Evolutionary conservation across 2,797 vertebrate species (phyloP), one percentile per base, ranked within the genome.

Genomic region (Phylloscopus collybita): DNA sequence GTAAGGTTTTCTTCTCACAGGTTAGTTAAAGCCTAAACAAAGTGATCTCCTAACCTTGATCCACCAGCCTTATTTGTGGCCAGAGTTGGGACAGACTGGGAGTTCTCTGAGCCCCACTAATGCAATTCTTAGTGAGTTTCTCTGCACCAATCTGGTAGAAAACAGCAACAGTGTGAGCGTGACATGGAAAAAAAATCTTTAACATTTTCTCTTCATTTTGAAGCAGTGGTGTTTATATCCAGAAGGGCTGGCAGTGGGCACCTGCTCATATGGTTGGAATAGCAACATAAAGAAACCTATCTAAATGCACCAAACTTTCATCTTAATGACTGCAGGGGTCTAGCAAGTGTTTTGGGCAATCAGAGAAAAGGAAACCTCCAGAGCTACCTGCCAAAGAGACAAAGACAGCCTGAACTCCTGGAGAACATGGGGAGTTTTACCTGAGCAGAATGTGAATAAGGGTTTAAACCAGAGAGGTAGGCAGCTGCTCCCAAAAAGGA

Each of bases 61-160:
- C 51, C 17, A 38, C 27, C 67, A 87, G 42, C 30, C 78, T 67
- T 12, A 9, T 1, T 6, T 1, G 3, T 32, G 36, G 47, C 38
- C 27, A 44, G 51, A 47, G 23, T 6, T 0, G 1, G 79, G 65
- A 67, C 51, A 59, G 64, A 32, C 32, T 40, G 44, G 5, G 32
- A 56, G 15, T 6, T 67, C 60, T 78, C 65, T 0, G 1, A 61
- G 45, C 38, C 23, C 23, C 34, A 75, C 4, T 34, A 65, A 69
- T 16, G n/a, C 18, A 69, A 56, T 53, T 91, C 45, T 25, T 45
- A 57, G 13, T 25, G 82, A 88, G 70, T n/a, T 93, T 59, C 45
- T 91, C 89, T 95, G 70, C 80, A 86, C 66, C 67, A 86, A 9
- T 45, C 66, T 92, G 51, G 42, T 38, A 92, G 60, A 84, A 94